Evolutionary conservation across 53 echinoderm and acorn worm species (phyloP).

Genomic region (Crossaster papposus): DNA sequence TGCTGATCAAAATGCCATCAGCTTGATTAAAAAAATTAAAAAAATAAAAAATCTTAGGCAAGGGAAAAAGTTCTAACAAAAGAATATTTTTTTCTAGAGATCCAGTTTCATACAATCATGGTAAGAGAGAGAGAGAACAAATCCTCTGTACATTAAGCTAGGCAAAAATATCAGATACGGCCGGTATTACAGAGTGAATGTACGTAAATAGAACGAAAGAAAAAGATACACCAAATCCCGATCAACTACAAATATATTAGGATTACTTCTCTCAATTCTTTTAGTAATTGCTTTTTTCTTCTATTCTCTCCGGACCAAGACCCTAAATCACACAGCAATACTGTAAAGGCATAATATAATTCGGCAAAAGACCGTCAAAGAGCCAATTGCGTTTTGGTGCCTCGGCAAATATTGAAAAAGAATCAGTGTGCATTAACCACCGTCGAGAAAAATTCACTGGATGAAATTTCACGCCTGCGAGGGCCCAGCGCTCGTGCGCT

Average conservation of each 20-base stretch:
- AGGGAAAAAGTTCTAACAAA: background rate
- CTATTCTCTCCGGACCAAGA: background rate
- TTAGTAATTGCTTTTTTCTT: background rate
- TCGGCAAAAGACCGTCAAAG: background rate
- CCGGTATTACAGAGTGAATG: background rate
- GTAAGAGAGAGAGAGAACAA: background rate
- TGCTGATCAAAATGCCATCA: too few relatives aligned
- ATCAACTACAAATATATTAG: background rate
- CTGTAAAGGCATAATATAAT: background rate
- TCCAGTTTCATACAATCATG: background rate
- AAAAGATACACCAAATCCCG: background rate
- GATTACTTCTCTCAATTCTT: background rate
- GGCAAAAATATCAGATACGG: background rate
- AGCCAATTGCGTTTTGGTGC: background rate
- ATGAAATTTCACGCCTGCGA: slow-evolving; percentile 46
- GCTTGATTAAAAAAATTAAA: too few relatives aligned
- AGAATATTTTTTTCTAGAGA: background rate
- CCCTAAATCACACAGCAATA: slow-evolving; percentile 2
- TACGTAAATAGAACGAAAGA: background rate
- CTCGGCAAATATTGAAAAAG: background rate
- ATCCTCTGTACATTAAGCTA: background rate
- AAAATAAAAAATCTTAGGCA: too few relatives aligned
- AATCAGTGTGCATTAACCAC: background rate
- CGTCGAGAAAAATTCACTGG: slow-evolving; percentile 12
- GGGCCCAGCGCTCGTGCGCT: background rate